Evolutionary conservation across 2,888 invertebrate species (phyloP).

Genomic region (Coenonympha glycerion): DNA sequence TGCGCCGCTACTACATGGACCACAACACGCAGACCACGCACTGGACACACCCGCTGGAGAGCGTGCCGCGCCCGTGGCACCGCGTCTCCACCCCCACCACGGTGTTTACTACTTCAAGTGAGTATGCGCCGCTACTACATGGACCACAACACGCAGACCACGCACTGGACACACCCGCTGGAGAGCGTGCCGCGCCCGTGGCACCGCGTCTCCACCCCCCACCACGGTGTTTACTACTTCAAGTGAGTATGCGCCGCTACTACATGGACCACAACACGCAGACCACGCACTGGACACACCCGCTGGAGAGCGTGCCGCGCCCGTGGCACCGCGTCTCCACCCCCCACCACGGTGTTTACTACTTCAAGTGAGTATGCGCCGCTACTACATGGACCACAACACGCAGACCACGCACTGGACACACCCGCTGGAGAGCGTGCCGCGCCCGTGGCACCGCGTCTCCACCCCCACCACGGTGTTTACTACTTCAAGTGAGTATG

Average conservation of each 20-base stretch:
- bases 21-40: slow-evolving; percentile 99
- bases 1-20: slow-evolving; percentile 97
- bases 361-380: slow-evolving; percentile 86
- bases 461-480: slow-evolving; percentile 95
- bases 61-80: slow-evolving; percentile 98
- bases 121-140: slow-evolving; percentile 97
- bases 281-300: slow-evolving; percentile 99
- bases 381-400: slow-evolving; percentile 99
- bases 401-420: slow-evolving; percentile 99
- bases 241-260: slow-evolving; percentile 87
- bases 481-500: slow-evolving; percentile 90
- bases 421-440: slow-evolving; percentile 96
- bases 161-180: slow-evolving; percentile 99
- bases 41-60: slow-evolving; percentile 98
- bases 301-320: slow-evolving; percentile 94
- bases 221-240: slow-evolving; percentile 96
- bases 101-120: slow-evolving; percentile 93
- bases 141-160: slow-evolving; percentile 99
- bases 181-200: slow-evolving; percentile 98
- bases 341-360: slow-evolving; percentile 95
- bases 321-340: slow-evolving; percentile 98
- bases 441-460: slow-evolving; percentile 97
- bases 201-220: slow-evolving; percentile 95
- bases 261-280: slow-evolving; percentile 99
- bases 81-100: slow-evolving; percentile 93